phyloP scores from a whole-genome alignment of 2,797 vertebrate genomes.

The Pagetopsis macropterus region DNA sequence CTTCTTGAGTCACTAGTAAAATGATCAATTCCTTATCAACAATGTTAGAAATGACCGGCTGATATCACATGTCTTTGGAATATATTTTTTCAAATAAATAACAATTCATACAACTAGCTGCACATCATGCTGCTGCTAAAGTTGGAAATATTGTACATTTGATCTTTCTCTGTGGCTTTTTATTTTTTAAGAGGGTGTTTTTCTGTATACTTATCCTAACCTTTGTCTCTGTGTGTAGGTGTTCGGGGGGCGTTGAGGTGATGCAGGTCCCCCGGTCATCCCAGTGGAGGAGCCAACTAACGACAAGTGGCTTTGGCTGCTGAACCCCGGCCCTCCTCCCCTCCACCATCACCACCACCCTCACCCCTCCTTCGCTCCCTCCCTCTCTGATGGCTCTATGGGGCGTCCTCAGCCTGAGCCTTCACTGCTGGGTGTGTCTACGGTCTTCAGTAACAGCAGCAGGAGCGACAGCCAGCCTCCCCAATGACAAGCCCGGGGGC shows the following conservation, averaged over 20 bases:
- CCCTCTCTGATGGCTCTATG: constrained; percentile 98
- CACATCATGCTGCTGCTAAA: neutral
- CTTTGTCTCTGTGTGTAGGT: constrained; percentile 75
- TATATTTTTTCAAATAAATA: neutral
- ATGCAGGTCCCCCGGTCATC: constrained; percentile 90
- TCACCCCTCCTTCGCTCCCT: constrained; percentile 49
- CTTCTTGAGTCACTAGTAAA: neutral
- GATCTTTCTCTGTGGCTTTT: neutral
- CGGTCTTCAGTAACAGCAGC: constrained; percentile 55
- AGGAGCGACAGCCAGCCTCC: constrained; percentile 86
- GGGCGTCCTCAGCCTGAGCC: constrained; percentile 94
- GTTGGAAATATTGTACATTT: neutral
- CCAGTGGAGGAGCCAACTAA: constrained; percentile 92
- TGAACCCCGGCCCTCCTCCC: constrained; percentile 71
- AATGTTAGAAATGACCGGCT: neutral
- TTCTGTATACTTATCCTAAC: constrained; percentile 12
- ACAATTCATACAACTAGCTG: neutral
- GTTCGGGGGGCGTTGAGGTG: constrained; percentile 88
- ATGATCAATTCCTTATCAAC: neutral
- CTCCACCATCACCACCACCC: constrained; percentile 23
- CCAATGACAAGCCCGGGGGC: constrained; percentile 92
- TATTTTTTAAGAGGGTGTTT: neutral
- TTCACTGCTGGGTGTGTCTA: constrained; percentile 89
- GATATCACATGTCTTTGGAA: neutral
- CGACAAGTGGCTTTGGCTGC: constrained; percentile 86